Base-by-base conservation (phyloP, 2,888 invertebrate genomes). In the Polymixis lichenea region DNA sequence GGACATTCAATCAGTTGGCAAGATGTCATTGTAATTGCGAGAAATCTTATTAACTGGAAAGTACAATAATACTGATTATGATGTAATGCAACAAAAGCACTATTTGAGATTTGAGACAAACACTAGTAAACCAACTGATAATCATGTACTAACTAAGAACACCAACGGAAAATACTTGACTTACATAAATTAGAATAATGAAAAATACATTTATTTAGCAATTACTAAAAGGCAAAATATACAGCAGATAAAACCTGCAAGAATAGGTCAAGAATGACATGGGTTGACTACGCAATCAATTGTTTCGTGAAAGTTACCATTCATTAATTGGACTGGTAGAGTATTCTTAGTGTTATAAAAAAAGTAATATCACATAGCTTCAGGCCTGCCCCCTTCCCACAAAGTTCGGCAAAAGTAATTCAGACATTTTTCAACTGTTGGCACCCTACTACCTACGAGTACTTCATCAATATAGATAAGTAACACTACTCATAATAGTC, bases 1-100 rank as follows among this genome's bases (percentile, higher is more conserved):
- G 62, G 32, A 68, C 55, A 32, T 32, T 67, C 58, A 19, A 74
- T 72, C 68, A 58, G 56, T 72, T 46, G 60, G 60, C 67, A 68
- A 64, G 11, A 55, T 38, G n/a, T 60, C 55, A 19, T 32, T 71
- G 3, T 1, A 64, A 55, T 77, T 62, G 58, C 15, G 8, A 49
- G 17, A 43, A 51, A 19, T 19, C 19, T 53, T 5, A 32, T 43
- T 32, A 19, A 58, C 38, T 55, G n/a, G 6, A n/a, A 51, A 55
- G n/a, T 13, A 71, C 3, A 25, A 60, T 17, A 11, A 22, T 58
- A 22, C 3, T 22, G 25, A 25, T n/a, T n/a, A 32, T n/a, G 19
- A 32, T 38, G 38, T 38, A 22, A 51, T 25, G 17, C n/a, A 11
- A 32, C 49, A 32, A 13, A 25, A 6, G n/a, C 3, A 32, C 13